A percentile compares a stretch with the other conserved stretches of the same genome.
phyloP scores from a whole-genome alignment of 1,140 invertebrate species.

The Euwallacea fornicatus region DNA sequence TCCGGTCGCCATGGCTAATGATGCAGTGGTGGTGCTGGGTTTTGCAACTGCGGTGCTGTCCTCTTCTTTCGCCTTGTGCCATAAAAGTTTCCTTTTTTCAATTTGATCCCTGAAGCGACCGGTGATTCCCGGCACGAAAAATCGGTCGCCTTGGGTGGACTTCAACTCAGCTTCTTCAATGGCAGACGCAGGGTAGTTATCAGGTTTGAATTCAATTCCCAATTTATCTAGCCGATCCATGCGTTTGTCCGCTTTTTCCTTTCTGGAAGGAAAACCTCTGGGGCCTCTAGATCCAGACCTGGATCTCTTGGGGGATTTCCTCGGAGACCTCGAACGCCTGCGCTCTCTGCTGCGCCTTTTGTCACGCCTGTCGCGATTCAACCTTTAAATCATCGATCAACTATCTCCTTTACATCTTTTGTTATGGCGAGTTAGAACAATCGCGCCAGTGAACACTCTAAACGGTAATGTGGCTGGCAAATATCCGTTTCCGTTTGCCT shows the following conservation, averaged over 20 bases:
- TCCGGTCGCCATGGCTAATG: constrained; percentile 17
- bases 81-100: constrained; percentile 87
- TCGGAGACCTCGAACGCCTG: constrained; percentile 29
- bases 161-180: constrained; percentile 22
- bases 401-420: not conserved
- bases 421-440: too few relatives aligned
- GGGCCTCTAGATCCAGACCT: constrained; percentile 33
- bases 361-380: constrained; percentile 26
- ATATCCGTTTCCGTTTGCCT: too few relatives aligned
- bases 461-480: too few relatives aligned
- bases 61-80: constrained; percentile 71
- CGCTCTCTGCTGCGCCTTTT: constrained; percentile 36
- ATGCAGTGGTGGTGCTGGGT: constrained; percentile 36
- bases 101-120: constrained; percentile 81
- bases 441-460: too few relatives aligned
- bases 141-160: constrained; percentile 54
- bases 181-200: constrained; percentile 21
- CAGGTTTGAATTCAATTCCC: constrained; percentile 33
- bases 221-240: constrained; percentile 33
- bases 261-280: constrained; percentile 25
- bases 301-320: constrained; percentile 36
- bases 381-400: constrained; percentile 8
- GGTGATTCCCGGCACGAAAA: constrained; percentile 82
- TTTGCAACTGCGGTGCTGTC: constrained; percentile 40
- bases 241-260: constrained; percentile 36